A percentile compares a stretch with the other conserved stretches of the same genome.
Conservation (phyloP, 2,888 invertebrate species). For the Cyaniris semiargus region DNA sequence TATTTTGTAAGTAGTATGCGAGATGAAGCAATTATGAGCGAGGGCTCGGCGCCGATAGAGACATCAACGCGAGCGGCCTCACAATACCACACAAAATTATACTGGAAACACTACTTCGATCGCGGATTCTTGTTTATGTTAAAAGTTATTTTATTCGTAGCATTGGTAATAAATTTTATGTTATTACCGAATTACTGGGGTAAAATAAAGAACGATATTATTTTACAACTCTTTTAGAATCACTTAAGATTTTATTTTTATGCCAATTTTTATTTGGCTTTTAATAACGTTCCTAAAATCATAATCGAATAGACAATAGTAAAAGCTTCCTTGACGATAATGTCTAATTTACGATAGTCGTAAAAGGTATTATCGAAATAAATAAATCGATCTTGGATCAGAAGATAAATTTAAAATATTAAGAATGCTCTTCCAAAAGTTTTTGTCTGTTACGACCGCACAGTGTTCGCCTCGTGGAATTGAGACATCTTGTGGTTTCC, state of each 20-base stretch:
- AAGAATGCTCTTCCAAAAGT: slow-evolving; percentile 69
- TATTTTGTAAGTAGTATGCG: slow-evolving; percentile 69
- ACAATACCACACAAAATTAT: slow-evolving; percentile 28
- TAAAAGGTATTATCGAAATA: slow-evolving; percentile 25
- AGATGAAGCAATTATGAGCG: slow-evolving; percentile 80
- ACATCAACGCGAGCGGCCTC: slow-evolving; percentile 61
- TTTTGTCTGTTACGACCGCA: slow-evolving; percentile 72
- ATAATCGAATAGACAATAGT: slow-evolving; percentile 7
- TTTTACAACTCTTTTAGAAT: slow-evolving; percentile 8
- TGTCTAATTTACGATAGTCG: slow-evolving; percentile 10
- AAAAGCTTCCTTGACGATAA: neutral
- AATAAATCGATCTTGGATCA: slow-evolving; percentile 27
- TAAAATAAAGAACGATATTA: neutral
- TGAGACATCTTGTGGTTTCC: slow-evolving; percentile 81
- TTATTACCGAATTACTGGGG: neutral
- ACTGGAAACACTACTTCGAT: slow-evolving; percentile 25
- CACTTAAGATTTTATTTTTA: slow-evolving; percentile 13
- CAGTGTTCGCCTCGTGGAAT: slow-evolving; percentile 77
- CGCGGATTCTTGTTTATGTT: no score
- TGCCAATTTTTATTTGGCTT: slow-evolving; percentile 18
- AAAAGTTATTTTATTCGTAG: slow-evolving; percentile 31
- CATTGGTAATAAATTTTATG: slow-evolving; percentile 11
- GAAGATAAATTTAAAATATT: slow-evolving; percentile 48
- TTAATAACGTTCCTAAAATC: slow-evolving; percentile 9
- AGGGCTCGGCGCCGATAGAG: slow-evolving; percentile 69